Conservation (phyloP, 2,888 invertebrate species). For the Dendrolimus pini region DNA sequence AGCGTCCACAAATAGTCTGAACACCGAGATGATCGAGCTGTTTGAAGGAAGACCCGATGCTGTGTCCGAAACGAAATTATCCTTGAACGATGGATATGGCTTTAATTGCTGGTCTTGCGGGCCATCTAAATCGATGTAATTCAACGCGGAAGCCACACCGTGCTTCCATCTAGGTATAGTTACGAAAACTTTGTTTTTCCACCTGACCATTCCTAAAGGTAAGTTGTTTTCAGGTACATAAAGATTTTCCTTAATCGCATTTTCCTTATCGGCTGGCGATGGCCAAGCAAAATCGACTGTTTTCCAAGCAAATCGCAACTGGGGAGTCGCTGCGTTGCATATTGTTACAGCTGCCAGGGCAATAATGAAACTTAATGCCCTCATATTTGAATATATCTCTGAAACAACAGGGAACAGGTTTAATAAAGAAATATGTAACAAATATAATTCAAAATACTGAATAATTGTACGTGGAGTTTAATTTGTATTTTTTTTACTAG, state of each 20-base stretch:
- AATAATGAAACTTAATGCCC: conserved; percentile 35
- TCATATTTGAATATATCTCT: conserved; percentile 33
- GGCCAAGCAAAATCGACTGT: conserved; percentile 82
- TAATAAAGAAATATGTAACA: too few relatives aligned
- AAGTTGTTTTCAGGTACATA: conserved; percentile 81
- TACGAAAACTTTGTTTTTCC: conserved; percentile 83
- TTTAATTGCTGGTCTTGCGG: conserved; percentile 82
- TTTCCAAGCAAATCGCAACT: conserved; percentile 83
- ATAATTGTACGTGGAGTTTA: too few relatives aligned
- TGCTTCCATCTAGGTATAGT: conserved; percentile 83
- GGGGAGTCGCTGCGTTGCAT: conserved; percentile 66
- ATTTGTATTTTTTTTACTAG: too few relatives aligned
- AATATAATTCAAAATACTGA: too few relatives aligned
- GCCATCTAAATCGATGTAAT: conserved; percentile 78
- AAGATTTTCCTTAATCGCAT: conserved; percentile 76
- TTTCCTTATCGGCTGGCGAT: conserved; percentile 72
- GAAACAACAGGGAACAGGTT: conserved; percentile 18
- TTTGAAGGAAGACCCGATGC: conserved; percentile 69
- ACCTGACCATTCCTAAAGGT: conserved; percentile 82
- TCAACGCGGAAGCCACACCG: conserved; percentile 83
- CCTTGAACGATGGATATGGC: conserved; percentile 87
- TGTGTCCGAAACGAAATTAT: conserved; percentile 83
- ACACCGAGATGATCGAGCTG: conserved; percentile 82
- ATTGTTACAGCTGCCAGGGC: conserved; percentile 38
- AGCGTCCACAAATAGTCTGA: conserved; percentile 83